phyloP scores from a whole-genome alignment of 2,888 invertebrate species.

The Microchrysa polita region DNA sequence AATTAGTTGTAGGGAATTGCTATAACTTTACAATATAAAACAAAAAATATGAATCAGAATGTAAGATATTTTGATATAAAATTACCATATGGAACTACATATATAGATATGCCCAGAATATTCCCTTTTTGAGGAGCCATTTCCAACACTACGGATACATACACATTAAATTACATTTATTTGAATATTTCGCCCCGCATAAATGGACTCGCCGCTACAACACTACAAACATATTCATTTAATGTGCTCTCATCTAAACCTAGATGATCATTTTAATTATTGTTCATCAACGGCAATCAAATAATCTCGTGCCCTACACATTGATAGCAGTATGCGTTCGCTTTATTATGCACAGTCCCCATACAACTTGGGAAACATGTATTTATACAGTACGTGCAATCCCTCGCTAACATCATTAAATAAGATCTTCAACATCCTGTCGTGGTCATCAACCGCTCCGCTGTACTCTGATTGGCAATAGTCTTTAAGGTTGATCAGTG shows the following conservation, averaged over 20 bases:
- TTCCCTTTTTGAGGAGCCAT: too few relatives aligned
- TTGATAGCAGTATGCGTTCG: not conserved
- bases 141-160: too few relatives aligned
- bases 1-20: too few relatives aligned
- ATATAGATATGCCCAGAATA: too few relatives aligned
- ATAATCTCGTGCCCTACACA: not conserved
- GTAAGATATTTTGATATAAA: too few relatives aligned
- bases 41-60: too few relatives aligned
- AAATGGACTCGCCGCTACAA: too few relatives aligned
- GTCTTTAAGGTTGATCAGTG: not conserved
- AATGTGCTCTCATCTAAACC: not conserved
- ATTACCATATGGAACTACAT: too few relatives aligned
- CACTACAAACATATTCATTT: too few relatives aligned
- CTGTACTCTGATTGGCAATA: not conserved
- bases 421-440: slow-evolving; percentile 14
- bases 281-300: slow-evolving; percentile 4
- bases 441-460: not conserved
- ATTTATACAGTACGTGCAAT: not conserved
- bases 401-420: not conserved
- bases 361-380: not conserved
- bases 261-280: not conserved
- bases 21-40: too few relatives aligned
- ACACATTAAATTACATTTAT: too few relatives aligned
- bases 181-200: too few relatives aligned
- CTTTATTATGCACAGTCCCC: not conserved